Percentiles rank a stretch among this genome's conserved stretches.
These are phyloP conservation scores for Sturnira hondurensis DNA, from an alignment of 2,113 vertebrate genomes.

Conservation along the genomic window DNA sequence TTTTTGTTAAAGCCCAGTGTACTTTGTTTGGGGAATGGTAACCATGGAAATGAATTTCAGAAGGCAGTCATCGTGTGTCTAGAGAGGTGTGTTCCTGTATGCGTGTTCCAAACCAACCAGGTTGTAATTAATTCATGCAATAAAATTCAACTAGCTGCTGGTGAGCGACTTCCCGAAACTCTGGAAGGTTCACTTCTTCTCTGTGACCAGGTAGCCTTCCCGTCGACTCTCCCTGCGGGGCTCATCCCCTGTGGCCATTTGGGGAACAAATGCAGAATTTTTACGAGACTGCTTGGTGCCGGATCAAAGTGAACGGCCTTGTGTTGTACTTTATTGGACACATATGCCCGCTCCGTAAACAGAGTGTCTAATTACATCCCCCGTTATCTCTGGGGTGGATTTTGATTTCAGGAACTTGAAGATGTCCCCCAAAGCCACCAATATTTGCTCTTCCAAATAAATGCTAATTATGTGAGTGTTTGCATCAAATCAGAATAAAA, in stretches of 20 bases:
- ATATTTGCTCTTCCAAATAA: neutral
- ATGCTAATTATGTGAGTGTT: neutral
- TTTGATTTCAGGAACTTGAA: conserved; percentile 22
- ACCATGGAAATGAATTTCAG: neutral
- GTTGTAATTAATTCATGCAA: neutral
- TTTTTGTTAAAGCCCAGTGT: neutral
- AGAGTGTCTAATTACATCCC: neutral
- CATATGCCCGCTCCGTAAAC: conserved; percentile 44
- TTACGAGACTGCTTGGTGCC: neutral
- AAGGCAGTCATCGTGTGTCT: neutral
- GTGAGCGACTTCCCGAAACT: neutral
- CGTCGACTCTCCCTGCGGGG: neutral
- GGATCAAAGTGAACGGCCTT: conserved; percentile 11
- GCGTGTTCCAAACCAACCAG: neutral
- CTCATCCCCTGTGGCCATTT: neutral
- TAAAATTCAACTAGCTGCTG: neutral
- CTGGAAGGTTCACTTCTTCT: neutral
- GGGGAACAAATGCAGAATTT: neutral
- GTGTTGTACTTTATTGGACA: conserved; percentile 15
- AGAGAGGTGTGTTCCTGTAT: neutral
- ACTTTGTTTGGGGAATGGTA: conserved; percentile 29
- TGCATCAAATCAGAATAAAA: neutral
- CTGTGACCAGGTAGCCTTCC: neutral
- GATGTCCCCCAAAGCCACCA: neutral
- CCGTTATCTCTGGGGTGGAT: neutral